Percentiles rank a stretch among this genome's conserved stretches.
phyloP scores from a whole-genome alignment of 2,888 invertebrate species.

The Tetanocera ferruginea region DNA sequence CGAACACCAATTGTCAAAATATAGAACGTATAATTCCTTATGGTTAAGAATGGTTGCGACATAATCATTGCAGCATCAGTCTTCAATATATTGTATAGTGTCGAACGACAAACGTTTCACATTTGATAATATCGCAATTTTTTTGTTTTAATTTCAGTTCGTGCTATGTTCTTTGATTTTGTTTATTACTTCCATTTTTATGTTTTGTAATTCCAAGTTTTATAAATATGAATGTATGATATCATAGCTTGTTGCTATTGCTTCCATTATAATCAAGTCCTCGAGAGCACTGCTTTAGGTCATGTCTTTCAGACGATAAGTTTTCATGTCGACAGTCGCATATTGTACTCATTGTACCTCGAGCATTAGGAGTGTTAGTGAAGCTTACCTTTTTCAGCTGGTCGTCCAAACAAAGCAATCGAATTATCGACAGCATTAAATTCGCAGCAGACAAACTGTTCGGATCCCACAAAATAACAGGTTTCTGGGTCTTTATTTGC shows the following conservation, averaged over 20 bases:
- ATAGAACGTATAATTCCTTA: not conserved
- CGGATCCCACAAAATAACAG: conserved; percentile 48
- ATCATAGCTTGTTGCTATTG: too few relatives aligned
- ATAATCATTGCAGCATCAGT: not conserved
- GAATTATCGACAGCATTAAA: conserved; percentile 36
- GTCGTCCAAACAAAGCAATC: not conserved
- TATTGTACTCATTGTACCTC: not conserved
- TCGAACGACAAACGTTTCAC: not conserved
- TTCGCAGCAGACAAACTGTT: conserved; percentile 49
- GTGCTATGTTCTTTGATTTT: not conserved
- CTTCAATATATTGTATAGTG: not conserved
- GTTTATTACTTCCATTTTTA: not conserved
- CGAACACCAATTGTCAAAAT: not conserved
- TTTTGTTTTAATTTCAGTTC: not conserved
- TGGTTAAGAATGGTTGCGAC: too few relatives aligned
- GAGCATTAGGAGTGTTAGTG: not conserved
- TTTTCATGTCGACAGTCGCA: too few relatives aligned
- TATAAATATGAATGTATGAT: not conserved
- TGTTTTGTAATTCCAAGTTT: not conserved
- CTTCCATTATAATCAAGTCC: too few relatives aligned
- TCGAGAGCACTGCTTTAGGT: too few relatives aligned
- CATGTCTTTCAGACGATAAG: too few relatives aligned
- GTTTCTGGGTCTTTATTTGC: conserved; percentile 36
- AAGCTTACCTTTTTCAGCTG: not conserved
- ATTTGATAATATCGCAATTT: not conserved